phyloP scores from a whole-genome alignment of 1,140 invertebrate species.

The Drosophila subobscura region DNA sequence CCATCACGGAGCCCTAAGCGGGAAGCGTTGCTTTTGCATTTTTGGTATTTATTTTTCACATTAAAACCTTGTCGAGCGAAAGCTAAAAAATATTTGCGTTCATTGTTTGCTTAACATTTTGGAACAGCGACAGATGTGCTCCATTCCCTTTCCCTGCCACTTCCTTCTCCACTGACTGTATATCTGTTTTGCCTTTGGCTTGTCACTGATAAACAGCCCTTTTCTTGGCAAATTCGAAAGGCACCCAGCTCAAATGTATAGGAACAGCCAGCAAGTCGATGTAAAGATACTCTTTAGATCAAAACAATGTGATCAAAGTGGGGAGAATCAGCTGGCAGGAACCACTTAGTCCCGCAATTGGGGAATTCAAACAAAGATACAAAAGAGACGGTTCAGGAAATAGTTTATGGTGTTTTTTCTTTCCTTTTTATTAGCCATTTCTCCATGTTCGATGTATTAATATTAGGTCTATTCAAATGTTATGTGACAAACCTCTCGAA shows the following conservation, averaged over 20 bases:
- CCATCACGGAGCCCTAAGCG: slow-evolving; percentile 75
- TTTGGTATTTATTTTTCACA: slow-evolving; percentile 68
- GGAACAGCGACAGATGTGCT: slow-evolving; percentile 10
- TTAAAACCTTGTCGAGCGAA: slow-evolving; percentile 71
- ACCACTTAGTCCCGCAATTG: no score
- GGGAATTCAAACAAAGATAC: no score
- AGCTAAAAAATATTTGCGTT: slow-evolving; percentile 71
- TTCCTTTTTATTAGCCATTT: no score
- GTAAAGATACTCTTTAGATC: slow-evolving; percentile 34
- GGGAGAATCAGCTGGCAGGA: no score
- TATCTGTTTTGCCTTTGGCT: slow-evolving; percentile 36
- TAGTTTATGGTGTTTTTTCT: no score
- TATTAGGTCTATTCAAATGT: background rate
- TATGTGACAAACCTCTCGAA: background rate
- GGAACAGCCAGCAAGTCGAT: slow-evolving; percentile 8
- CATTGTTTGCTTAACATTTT: slow-evolving; percentile 57
- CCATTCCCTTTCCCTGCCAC: background rate
- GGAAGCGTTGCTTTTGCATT: slow-evolving; percentile 24
- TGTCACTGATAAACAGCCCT: slow-evolving; percentile 59
- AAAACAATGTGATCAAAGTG: no score
- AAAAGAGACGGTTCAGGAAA: no score
- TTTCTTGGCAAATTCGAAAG: background rate
- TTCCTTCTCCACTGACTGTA: slow-evolving; percentile 7
- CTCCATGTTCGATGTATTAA: no score
- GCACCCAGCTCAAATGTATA: slow-evolving; percentile 14